Percentiles rank a stretch among this genome's conserved stretches.
These are phyloP conservation scores for Allacma fusca DNA, from an alignment of 2,888 invertebrate genomes.

Conservation along the genomic window DNA sequence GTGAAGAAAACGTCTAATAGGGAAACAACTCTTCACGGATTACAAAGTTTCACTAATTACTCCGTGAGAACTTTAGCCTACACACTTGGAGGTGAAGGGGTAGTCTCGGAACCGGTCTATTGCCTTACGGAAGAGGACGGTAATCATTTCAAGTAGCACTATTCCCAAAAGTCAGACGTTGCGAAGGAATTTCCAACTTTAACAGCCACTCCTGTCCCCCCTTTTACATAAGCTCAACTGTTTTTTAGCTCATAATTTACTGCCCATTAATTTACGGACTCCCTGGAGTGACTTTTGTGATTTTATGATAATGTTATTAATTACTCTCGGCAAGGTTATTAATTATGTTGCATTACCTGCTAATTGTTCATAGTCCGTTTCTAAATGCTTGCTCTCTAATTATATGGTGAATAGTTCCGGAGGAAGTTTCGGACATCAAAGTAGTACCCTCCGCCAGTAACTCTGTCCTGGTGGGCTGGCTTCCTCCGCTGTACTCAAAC, in stretches of 20 bases:
- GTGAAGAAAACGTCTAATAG: constrained; percentile 61
- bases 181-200: no score
- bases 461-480: constrained; percentile 65
- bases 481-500: constrained; percentile 64
- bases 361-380: no score
- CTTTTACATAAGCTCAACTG: no score
- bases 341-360: no score
- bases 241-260: no score
- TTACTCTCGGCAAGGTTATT: no score
- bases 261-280: not conserved
- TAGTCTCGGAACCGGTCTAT: constrained; percentile 64
- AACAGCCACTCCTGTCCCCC: no score
- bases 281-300: no score
- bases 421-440: constrained; percentile 64
- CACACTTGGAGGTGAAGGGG: constrained; percentile 66
- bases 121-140: constrained; percentile 66
- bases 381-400: no score
- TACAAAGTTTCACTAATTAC: constrained; percentile 67
- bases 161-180: no score
- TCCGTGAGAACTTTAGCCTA: constrained; percentile 66
- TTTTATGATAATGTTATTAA: no score
- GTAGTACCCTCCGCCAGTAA: constrained; percentile 63
- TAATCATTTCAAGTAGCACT: constrained; percentile 58
- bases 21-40: constrained; percentile 62
- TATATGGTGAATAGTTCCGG: constrained; percentile 63